Evolutionary conservation across 2,113 vertebrate species (phyloP), one percentile per base, ranked within the genome.

Genomic region (Eidolon helvum): DNA sequence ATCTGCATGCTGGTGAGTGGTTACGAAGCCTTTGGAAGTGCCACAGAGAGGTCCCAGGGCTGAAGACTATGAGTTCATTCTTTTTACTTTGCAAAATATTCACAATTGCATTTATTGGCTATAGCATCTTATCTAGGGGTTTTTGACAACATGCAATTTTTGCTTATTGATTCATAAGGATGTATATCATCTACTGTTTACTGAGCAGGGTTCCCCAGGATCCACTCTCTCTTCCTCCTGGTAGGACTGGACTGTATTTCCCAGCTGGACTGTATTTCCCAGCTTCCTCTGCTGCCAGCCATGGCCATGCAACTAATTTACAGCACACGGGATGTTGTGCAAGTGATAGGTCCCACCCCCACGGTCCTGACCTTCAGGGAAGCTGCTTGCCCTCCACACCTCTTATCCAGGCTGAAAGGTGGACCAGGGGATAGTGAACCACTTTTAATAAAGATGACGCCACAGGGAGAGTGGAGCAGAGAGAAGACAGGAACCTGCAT

Each of bases 271-370:
- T 28, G 33, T 53, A 75, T 22, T 87, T 92, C 57, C 85, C 88
- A 90, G 85, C 26, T 38, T 30, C 87, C 91, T 65, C 2, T 24
- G 61, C 1, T 30, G n/a, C 9, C 69, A 68, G 19, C n/a, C 2
- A 0, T 4, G 61, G 12, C 21, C 48, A 35, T 0, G 9, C 21
- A 45, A 48, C 33, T 26, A 43, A 38, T 11, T 53, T 21, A 57
- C 59, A 61, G 22, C 45, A 71, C 87, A 61, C 4, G 38, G 22
- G 35, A 30, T 18, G 14, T 10, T 33, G 14, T 33, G 12, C 48
- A 84, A 74, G 35, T 28, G 40, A 63, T 38, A 9, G 28, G 8
- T 26, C 4, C 14, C 38, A 9, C 15, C 22, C 16, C 45, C 57
- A 69, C 40, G 48, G 40, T 50, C 40, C 38, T 22, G n/a, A 5